A percentile compares a stretch with the other conserved stretches of the same genome.
Evolutionary conservation across 2,888 invertebrate genomes (phyloP).

Genomic region (Odontocerum albicorne): DNA sequence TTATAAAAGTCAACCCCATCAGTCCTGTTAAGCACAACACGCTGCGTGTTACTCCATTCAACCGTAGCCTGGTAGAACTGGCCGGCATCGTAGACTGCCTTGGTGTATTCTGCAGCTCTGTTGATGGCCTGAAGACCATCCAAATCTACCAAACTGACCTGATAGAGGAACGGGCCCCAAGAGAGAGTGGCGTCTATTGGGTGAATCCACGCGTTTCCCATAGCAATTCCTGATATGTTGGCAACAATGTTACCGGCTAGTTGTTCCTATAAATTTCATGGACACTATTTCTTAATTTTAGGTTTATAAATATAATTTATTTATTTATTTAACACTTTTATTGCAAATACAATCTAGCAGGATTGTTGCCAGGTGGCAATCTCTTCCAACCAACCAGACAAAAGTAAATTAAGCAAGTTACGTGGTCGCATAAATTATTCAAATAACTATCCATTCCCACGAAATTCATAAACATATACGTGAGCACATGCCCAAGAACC

Average conservation of each 20-base stretch:
- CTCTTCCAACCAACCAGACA: too few relatives aligned
- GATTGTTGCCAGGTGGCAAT: too few relatives aligned
- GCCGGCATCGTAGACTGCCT: constrained; percentile 58
- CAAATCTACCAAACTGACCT: constrained; percentile 72
- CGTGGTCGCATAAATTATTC: too few relatives aligned
- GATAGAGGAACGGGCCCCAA: constrained; percentile 79
- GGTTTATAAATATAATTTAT: too few relatives aligned
- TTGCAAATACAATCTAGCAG: too few relatives aligned
- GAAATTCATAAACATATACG: too few relatives aligned
- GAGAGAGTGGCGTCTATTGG: constrained; percentile 82
- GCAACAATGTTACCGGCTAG: constrained; percentile 61
- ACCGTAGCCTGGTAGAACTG: constrained; percentile 62
- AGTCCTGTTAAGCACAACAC: constrained; percentile 62
- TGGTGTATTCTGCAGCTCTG: constrained; percentile 57
- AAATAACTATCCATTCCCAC: too few relatives aligned
- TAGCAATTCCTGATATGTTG: constrained; percentile 75
- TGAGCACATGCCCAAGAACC: too few relatives aligned
- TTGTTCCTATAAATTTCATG: constrained; percentile 63
- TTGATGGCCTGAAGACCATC: constrained; percentile 64
- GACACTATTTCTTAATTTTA: too few relatives aligned
- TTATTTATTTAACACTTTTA: too few relatives aligned
- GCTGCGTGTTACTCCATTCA: constrained; percentile 67
- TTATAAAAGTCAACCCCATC: constrained; percentile 79
- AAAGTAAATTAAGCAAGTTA: too few relatives aligned
- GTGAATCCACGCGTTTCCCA: constrained; percentile 90